Evolutionary conservation across 2,797 vertebrate species (phyloP).

Genomic region (Rhinoraja longicauda): DNA sequence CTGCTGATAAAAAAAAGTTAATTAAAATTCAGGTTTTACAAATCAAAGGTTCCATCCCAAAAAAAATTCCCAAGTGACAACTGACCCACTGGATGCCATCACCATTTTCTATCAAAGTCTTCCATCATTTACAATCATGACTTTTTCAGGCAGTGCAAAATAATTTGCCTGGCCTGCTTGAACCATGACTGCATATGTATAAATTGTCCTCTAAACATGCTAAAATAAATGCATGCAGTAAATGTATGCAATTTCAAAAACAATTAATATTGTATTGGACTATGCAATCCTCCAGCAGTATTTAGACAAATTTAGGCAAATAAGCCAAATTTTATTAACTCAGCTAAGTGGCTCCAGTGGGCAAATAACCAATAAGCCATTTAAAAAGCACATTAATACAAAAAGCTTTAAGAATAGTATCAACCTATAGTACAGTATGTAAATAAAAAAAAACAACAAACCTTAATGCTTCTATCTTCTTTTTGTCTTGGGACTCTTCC

Average conservation of each 20-base stretch:
- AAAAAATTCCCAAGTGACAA: background rate
- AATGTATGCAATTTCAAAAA: background rate
- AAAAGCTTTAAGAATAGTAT: slow-evolving; percentile 8
- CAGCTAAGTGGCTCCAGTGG: background rate
- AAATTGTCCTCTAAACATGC: background rate
- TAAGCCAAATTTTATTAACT: background rate
- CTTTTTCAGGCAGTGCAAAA: background rate
- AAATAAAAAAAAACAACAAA: slow-evolving; percentile 28
- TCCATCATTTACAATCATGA: background rate
- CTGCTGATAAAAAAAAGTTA: slow-evolving; percentile 3
- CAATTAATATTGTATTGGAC: background rate
- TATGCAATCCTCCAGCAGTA: background rate
- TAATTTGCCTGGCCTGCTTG: background rate
- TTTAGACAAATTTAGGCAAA: background rate
- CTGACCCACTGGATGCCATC: slow-evolving; percentile 14
- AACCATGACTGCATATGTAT: too few relatives aligned
- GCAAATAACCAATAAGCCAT: background rate
- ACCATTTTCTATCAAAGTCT: slow-evolving; percentile 16
- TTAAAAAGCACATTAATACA: slow-evolving; percentile 7
- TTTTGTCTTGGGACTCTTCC: slow-evolving; percentile 36
- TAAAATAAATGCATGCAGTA: background rate
- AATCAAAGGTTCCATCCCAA: slow-evolving; percentile 3
- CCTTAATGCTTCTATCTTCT: slow-evolving; percentile 36
- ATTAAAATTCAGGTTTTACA: slow-evolving; percentile 18
- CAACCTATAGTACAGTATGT: slow-evolving; percentile 31